Evolutionary conservation across 1,140 invertebrate genomes (phyloP).

Genomic region (Popillia japonica): DNA sequence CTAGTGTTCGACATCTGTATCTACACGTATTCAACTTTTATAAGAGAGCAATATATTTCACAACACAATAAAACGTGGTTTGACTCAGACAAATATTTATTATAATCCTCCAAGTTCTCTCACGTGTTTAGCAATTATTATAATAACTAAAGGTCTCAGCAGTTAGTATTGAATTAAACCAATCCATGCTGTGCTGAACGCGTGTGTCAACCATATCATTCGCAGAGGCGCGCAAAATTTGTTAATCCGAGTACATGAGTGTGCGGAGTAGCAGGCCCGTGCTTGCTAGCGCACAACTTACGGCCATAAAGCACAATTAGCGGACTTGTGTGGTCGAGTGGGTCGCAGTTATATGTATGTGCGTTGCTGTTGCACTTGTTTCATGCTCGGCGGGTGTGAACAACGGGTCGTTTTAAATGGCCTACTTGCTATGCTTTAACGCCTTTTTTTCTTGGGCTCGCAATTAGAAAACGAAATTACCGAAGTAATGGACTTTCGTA

Average conservation of each 20-base stretch:
- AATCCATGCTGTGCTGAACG: neutral
- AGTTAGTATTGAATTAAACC: neutral
- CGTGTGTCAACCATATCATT: slow-evolving; percentile 1
- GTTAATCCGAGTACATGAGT: neutral
- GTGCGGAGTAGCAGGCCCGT: neutral
- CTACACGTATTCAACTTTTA: no score
- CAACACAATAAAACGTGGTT: no score
- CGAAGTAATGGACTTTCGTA: neutral
- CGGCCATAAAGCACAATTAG: slow-evolving; percentile 27
- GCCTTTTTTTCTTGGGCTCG: neutral
- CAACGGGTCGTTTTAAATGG: slow-evolving; percentile 17
- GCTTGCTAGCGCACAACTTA: neutral
- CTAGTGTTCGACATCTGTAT: no score
- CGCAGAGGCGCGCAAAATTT: slow-evolving; percentile 9
- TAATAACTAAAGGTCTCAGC: neutral
- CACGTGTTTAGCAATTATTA: no score
- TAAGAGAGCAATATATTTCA: no score
- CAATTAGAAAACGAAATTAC: neutral
- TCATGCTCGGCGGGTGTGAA: slow-evolving; percentile 19
- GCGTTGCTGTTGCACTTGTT: slow-evolving; percentile 16
- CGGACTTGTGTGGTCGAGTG: slow-evolving; percentile 30
- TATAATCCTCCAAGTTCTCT: no score
- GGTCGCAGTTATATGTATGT: neutral
- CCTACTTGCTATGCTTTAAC: slow-evolving; percentile 23
- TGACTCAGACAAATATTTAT: no score